phyloP scores from a whole-genome alignment of 2,888 invertebrate genomes.

The Malachius bipustulatus region DNA sequence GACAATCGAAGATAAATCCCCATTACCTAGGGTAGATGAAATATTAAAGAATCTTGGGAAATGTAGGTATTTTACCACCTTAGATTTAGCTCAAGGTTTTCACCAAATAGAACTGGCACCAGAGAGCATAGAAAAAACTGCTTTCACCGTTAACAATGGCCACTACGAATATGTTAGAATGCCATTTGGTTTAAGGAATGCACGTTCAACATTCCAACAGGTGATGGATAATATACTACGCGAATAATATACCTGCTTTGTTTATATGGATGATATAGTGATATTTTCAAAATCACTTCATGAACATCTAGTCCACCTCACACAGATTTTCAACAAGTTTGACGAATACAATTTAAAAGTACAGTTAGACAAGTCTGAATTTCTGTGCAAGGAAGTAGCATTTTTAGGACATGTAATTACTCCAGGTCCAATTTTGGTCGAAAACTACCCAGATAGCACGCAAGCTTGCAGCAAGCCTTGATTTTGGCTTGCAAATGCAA shows the following conservation, averaged over 20 bases:
- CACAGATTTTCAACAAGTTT: neutral
- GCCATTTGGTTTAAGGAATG: neutral
- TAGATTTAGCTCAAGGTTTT: constrained; percentile 1
- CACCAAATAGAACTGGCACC: neutral
- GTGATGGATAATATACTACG: neutral
- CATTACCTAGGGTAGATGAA: neutral
- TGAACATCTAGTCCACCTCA: no score
- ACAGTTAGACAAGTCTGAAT: constrained; percentile 1
- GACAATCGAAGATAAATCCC: neutral
- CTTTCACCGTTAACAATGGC: neutral
- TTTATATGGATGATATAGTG: neutral
- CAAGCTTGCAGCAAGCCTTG: no score
- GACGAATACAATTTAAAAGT: neutral
- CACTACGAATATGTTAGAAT: neutral
- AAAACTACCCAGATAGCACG: no score
- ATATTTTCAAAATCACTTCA: neutral
- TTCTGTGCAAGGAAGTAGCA: neutral
- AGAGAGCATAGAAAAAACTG: constrained; percentile 1
- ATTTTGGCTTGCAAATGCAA: no score
- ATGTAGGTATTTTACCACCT: neutral
- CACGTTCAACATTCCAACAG: neutral
- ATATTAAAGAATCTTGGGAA: neutral
- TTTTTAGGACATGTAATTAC: constrained; percentile 1
- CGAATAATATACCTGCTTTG: neutral
- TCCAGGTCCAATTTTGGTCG: no score